These are phyloP conservation scores for Drosophila ezoana DNA, from an alignment of 2,888 invertebrate genomes.

Conservation along the genomic window DNA sequence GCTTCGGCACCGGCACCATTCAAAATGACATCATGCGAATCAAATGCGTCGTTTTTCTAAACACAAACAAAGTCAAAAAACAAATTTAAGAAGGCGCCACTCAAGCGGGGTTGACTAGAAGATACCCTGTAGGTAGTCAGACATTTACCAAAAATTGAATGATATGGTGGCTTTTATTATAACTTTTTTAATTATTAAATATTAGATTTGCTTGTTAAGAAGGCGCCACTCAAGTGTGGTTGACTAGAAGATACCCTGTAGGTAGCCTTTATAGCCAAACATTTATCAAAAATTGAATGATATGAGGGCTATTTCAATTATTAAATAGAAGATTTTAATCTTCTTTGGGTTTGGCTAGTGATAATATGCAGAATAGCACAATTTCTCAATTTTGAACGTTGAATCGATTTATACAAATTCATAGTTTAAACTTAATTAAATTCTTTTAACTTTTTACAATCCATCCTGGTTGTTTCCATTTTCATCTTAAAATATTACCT, in stretches of 20 bases:
- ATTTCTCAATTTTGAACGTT: too few relatives aligned
- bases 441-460: too few relatives aligned
- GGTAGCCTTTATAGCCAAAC: not conserved
- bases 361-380: too few relatives aligned
- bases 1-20: slow-evolving; percentile 25
- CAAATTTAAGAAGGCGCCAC: slow-evolving; percentile 2
- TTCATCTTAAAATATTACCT: not conserved
- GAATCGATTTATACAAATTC: too few relatives aligned
- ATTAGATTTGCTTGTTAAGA: not conserved
- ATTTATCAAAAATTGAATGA: not conserved
- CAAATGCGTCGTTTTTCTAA: slow-evolving; percentile 40
- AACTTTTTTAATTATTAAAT: not conserved
- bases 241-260: not conserved
- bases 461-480: too few relatives aligned
- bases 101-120: not conserved
- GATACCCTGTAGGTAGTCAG: slow-evolving; percentile 10
- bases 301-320: too few relatives aligned
- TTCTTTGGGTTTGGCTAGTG: too few relatives aligned
- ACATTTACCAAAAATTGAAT: not conserved
- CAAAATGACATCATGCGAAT: slow-evolving; percentile 69
- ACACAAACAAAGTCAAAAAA: slow-evolving; percentile 22
- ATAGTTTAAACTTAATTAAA: too few relatives aligned
- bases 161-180: not conserved
- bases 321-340: not conserved
- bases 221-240: not conserved